phyloP scores from a whole-genome alignment of 2,888 invertebrate genomes.

The Ommatoiulus sabulosus region DNA sequence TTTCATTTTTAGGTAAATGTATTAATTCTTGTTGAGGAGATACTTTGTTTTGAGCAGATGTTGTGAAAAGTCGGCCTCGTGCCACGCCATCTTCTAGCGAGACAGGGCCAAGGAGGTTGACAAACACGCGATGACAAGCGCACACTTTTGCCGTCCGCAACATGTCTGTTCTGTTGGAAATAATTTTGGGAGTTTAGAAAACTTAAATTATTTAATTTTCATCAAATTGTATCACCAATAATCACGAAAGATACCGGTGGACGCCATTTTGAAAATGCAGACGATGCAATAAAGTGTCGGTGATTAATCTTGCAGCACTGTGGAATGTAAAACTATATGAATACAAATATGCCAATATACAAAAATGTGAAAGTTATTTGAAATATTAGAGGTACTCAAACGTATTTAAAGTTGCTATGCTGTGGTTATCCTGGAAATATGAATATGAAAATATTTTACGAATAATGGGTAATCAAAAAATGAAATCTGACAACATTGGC shows the following conservation, averaged over 20 bases:
- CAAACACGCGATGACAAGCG: neutral
- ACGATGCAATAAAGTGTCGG: too few relatives aligned
- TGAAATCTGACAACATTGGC: neutral
- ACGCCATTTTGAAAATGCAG: neutral
- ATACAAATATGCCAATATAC: too few relatives aligned
- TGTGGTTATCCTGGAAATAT: too few relatives aligned
- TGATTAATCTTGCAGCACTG: neutral
- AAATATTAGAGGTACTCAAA: too few relatives aligned
- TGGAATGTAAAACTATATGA: neutral
- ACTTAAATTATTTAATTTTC: neutral
- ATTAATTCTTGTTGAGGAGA: neutral
- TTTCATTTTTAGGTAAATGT: neutral
- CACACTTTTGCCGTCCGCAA: neutral
- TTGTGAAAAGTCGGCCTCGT: neutral
- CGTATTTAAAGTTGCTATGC: too few relatives aligned
- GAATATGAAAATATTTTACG: too few relatives aligned
- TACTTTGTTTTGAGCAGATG: neutral
- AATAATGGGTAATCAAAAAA: neutral
- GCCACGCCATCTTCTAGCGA: slow-evolving; percentile 61
- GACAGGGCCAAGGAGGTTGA: slow-evolving; percentile 29
- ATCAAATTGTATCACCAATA: neutral
- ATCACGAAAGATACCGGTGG: neutral
- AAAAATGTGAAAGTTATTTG: too few relatives aligned
- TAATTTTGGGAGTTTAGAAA: neutral
- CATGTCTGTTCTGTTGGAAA: neutral